These are phyloP conservation scores for Bimastos eiseni DNA, from an alignment of 2,888 invertebrate species.

Conservation along the genomic window DNA sequence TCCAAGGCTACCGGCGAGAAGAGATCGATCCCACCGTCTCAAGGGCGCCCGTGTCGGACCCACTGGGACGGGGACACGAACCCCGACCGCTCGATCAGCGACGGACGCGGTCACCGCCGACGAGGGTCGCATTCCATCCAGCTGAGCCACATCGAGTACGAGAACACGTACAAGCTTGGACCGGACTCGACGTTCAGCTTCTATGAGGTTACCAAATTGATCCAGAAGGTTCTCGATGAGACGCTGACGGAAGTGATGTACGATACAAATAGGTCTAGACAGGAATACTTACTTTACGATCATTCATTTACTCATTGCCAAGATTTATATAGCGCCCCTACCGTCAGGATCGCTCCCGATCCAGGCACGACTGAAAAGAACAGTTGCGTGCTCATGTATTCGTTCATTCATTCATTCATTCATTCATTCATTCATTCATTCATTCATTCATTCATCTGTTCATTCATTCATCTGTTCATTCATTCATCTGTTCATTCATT, in stretches of 20 bases:
- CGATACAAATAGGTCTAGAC: slow-evolving; percentile 41
- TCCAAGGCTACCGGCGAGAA: background rate
- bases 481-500: too few species aligned
- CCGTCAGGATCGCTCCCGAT: too few species aligned
- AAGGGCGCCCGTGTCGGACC: background rate
- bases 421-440: too few species aligned
- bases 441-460: too few species aligned
- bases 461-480: too few species aligned
- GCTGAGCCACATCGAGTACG: slow-evolving; percentile 14
- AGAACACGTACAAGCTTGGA: slow-evolving; percentile 33
- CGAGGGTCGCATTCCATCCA: background rate
- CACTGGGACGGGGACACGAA: background rate
- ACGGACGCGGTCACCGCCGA: background rate
- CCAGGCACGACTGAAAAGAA: too few species aligned
- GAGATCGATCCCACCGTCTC: background rate
- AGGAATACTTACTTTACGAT: too few species aligned
- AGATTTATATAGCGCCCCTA: too few species aligned
- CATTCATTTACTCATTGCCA: too few species aligned
- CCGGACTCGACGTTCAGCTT: slow-evolving; percentile 25
- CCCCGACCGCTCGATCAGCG: background rate
- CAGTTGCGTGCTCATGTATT: too few species aligned
- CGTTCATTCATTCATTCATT: too few species aligned
- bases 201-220: slow-evolving; percentile 32
- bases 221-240: slow-evolving; percentile 32
- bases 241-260: slow-evolving; percentile 43